Percentiles rank a stretch among this genome's conserved stretches.
Evolutionary conservation across 2,888 invertebrate species (phyloP).

Genomic region (Cecidostiba fungosa): DNA sequence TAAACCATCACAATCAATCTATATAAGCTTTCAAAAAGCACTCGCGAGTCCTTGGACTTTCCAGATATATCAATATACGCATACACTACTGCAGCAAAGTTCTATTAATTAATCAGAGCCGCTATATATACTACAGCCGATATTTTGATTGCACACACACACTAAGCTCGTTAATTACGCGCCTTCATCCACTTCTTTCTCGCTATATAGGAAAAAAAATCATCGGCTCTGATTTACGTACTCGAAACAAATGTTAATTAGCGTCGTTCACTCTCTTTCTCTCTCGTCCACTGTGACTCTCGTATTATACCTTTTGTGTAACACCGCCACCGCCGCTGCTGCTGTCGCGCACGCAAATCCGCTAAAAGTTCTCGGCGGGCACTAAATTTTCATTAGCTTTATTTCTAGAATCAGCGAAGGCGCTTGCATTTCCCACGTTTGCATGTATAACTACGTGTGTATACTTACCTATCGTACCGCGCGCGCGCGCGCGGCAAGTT

Average conservation of each 20-base stretch:
- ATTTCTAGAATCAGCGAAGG: conserved; percentile 45
- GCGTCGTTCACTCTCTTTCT: conserved; percentile 34
- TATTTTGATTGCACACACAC: background rate
- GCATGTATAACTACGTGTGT: background rate
- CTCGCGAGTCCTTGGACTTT: background rate
- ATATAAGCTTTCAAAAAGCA: background rate
- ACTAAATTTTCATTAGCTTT: conserved; percentile 60
- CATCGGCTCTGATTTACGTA: conserved; percentile 24
- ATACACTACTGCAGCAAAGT: background rate
- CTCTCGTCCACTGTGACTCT: background rate
- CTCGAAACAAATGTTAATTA: conserved; percentile 51
- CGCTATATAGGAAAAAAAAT: background rate
- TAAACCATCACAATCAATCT: background rate
- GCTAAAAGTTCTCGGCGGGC: conserved; percentile 39
- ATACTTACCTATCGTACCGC: background rate
- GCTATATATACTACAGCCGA: background rate
- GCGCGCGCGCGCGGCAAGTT: conserved; percentile 13
- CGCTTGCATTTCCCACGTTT: conserved; percentile 52
- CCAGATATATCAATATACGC: background rate
- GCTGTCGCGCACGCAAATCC: conserved; percentile 16
- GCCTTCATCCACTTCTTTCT: background rate
- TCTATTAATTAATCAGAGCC: background rate
- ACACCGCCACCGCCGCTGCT: background rate
- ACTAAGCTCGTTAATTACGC: conserved; percentile 19
- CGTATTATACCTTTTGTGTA: conserved; percentile 37